Conservation (phyloP, 2,797 vertebrate species). For the Glyptemys insculpta region DNA sequence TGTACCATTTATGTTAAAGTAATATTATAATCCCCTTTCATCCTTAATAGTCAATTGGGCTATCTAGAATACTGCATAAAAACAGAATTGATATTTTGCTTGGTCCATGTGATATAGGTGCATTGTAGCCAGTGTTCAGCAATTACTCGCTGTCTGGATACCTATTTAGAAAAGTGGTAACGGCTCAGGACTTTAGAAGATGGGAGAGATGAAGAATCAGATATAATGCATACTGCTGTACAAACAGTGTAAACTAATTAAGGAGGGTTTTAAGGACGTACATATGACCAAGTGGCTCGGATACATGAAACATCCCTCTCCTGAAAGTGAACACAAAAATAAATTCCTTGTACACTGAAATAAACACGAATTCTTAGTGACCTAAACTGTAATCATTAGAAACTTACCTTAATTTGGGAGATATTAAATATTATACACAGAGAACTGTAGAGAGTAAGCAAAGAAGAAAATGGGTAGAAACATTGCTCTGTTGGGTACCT, state of each 20-base stretch:
- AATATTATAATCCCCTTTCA: neutral
- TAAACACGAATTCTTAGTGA: neutral
- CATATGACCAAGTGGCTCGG: neutral
- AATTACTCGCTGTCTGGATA: neutral
- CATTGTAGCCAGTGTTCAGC: neutral
- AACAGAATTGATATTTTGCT: no score
- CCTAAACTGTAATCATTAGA: neutral
- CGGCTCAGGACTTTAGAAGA: neutral
- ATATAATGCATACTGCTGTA: neutral
- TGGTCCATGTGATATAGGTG: neutral
- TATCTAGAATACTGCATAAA: neutral
- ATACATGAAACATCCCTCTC: neutral
- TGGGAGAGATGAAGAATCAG: neutral
- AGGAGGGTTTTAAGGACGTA: neutral
- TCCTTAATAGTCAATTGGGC: neutral
- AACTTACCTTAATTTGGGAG: neutral
- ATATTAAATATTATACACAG: neutral
- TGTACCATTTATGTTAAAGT: neutral
- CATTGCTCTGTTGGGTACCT: neutral
- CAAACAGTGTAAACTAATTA: neutral
- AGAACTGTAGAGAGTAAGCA: neutral
- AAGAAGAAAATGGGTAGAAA: neutral
- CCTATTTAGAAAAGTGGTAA: neutral
- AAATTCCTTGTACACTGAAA: neutral
- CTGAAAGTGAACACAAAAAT: neutral